phyloP scores from a whole-genome alignment of 53 echinoderm and acorn worm genomes.

The Henricia sp. region DNA sequence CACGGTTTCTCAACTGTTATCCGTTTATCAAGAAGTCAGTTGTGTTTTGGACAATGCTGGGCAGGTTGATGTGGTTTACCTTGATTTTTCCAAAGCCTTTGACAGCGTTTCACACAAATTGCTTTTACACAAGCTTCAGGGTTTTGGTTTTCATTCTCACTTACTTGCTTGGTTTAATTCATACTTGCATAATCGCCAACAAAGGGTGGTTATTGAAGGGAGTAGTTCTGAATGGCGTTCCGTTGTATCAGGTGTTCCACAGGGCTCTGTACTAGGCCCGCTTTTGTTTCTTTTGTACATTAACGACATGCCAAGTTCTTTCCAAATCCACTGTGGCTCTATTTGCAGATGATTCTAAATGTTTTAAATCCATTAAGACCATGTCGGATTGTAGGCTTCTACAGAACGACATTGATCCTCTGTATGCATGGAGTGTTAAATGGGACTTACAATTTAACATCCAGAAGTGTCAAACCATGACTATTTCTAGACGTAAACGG shows the following conservation, averaged over 20 bases:
- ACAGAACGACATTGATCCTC: constrained; percentile 9
- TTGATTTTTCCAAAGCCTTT: constrained; percentile 47
- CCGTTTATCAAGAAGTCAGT: constrained; percentile 18
- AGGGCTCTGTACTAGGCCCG: no score
- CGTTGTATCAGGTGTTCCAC: constrained; percentile 35
- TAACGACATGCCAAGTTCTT: no score
- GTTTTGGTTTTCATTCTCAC: constrained; percentile 40
- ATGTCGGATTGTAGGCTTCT: background rate
- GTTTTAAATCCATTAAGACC: constrained; percentile 5
- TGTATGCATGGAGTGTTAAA: constrained; percentile 1
- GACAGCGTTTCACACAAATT: constrained; percentile 13
- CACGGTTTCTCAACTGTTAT: no score
- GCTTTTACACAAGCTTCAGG: background rate
- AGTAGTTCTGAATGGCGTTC: constrained; percentile 37
- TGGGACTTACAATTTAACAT: constrained; percentile 20
- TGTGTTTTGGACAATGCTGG: constrained; percentile 52
- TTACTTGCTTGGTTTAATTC: constrained; percentile 31
- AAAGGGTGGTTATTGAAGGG: constrained; percentile 17
- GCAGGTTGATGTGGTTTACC: constrained; percentile 49
- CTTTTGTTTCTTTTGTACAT: no score
- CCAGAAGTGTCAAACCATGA: constrained; percentile 8
- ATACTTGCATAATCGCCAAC: constrained; percentile 3
- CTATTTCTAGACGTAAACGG: background rate
- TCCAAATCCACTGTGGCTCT: constrained; percentile 31
- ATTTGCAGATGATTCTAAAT: constrained; percentile 32